These are phyloP conservation scores for Bubo blakistoni DNA, from an alignment of 2,113 vertebrate genomes.

Conservation along the genomic window DNA sequence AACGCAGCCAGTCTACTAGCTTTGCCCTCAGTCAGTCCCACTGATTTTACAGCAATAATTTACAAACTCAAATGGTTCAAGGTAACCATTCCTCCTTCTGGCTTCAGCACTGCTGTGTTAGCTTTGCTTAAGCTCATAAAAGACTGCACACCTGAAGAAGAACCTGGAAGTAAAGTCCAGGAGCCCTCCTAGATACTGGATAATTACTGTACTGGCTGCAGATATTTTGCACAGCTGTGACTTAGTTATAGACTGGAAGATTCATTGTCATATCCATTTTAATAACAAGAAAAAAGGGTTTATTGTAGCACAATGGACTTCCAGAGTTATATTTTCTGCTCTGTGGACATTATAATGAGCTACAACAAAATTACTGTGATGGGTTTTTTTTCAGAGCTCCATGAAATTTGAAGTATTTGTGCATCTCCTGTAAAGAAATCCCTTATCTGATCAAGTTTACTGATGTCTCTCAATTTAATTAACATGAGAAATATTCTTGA, in stretches of 20 bases:
- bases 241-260: background rate
- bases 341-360: background rate
- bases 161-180: background rate
- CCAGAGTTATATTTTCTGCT: background rate
- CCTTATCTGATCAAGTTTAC: background rate
- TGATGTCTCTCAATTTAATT: background rate
- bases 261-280: background rate
- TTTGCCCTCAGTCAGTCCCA: background rate
- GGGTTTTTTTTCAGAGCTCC: background rate
- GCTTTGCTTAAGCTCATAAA: background rate
- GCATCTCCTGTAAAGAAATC: background rate
- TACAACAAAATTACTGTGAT: background rate
- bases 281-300: background rate
- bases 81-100: background rate
- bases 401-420: background rate
- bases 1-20: background rate
- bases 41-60: background rate
- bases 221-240: background rate
- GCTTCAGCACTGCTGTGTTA: background rate
- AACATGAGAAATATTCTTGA: background rate
- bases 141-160: background rate
- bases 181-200: background rate
- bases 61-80: background rate
- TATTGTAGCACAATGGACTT: background rate
- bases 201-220: background rate